Evolutionary conservation across 64 coral and sea anemone species (phyloP).

Genomic region (Actinia equina): DNA sequence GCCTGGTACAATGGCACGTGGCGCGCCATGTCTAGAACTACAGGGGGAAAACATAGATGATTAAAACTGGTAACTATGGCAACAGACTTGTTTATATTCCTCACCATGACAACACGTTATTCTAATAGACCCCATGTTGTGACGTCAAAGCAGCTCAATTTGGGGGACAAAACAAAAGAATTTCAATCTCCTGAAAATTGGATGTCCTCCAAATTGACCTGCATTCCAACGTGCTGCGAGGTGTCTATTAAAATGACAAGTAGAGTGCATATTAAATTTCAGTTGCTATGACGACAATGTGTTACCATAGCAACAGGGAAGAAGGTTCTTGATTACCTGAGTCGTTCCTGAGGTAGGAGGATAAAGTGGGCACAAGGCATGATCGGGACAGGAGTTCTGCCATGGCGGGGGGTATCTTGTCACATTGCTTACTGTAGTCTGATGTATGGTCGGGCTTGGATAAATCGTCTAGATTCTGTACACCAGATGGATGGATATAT

Average conservation of each 20-base stretch:
- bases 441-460: conserved; percentile 1
- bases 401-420: conserved; percentile 39
- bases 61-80: neutral
- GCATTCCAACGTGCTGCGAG: too few species aligned
- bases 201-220: too few species aligned
- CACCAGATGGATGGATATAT: conserved; percentile 63
- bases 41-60: neutral
- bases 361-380: conserved; percentile 86
- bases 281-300: neutral
- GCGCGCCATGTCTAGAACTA: conserved; percentile 99
- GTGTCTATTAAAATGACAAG: too few species aligned
- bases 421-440: conserved; percentile 2
- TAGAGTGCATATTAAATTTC: too few species aligned
- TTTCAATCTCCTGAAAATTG: too few species aligned
- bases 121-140: too few species aligned
- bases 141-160: too few species aligned
- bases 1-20: conserved; percentile 96
- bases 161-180: too few species aligned
- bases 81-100: neutral
- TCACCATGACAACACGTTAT: too few species aligned
- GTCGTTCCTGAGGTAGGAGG: conserved; percentile 91
- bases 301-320: neutral
- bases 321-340: conserved; percentile 55
- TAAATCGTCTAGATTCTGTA: neutral
- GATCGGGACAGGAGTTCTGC: conserved; percentile 65